Conservation (phyloP, 2,888 invertebrate genomes). For the Rambutsinella grinnellia region DNA sequence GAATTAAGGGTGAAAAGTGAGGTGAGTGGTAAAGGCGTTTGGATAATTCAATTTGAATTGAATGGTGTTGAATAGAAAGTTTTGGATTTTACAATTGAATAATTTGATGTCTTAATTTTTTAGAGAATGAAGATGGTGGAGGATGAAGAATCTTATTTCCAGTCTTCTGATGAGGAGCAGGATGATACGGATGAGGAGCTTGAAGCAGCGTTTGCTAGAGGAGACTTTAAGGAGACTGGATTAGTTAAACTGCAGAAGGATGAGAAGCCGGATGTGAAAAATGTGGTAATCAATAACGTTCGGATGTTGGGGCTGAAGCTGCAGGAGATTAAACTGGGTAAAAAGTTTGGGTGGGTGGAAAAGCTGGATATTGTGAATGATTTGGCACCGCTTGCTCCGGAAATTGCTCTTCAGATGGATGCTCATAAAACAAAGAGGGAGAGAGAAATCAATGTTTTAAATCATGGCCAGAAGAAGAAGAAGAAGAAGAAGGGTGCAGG, state of each 20-base stretch:
- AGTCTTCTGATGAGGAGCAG: slow-evolving; percentile 21
- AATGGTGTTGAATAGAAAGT: not conserved
- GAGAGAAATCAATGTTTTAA: slow-evolving; percentile 76
- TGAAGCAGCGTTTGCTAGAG: slow-evolving; percentile 89
- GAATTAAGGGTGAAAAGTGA: no score
- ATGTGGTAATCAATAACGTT: slow-evolving; percentile 56
- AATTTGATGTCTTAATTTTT: not conserved
- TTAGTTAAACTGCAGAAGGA: slow-evolving; percentile 74
- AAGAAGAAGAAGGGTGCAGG: slow-evolving; percentile 33
- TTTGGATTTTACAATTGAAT: not conserved
- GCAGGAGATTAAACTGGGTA: slow-evolving; percentile 66
- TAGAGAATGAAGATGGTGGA: slow-evolving; percentile 28
- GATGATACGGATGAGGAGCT: slow-evolving; percentile 69
- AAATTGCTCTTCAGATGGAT: slow-evolving; percentile 83
- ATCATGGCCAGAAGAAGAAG: slow-evolving; percentile 73
- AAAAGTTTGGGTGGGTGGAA: slow-evolving; percentile 79
- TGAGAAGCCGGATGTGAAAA: no score
- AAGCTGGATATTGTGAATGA: slow-evolving; percentile 83
- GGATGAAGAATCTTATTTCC: slow-evolving; percentile 12
- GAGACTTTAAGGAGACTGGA: slow-evolving; percentile 88
- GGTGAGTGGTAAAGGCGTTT: not conserved
- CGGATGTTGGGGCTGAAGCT: slow-evolving; percentile 54
- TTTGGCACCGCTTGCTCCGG: slow-evolving; percentile 87
- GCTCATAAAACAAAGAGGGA: slow-evolving; percentile 81
- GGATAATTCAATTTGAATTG: not conserved